phyloP scores from a whole-genome alignment of 2,797 vertebrate species.

The Eleutherodactylus coqui region DNA sequence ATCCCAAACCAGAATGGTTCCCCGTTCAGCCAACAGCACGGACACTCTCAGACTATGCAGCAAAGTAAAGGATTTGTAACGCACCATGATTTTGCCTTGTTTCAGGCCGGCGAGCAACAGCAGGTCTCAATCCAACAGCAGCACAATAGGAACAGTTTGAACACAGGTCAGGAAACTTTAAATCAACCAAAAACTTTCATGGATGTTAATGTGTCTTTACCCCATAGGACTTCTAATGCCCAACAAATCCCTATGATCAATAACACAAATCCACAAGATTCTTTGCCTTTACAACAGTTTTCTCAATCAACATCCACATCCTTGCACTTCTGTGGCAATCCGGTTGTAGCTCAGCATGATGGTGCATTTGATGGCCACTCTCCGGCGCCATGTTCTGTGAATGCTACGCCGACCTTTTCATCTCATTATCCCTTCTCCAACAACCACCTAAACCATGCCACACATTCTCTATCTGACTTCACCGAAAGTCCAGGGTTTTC shows the following conservation, averaged over 20 bases:
- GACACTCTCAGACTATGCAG: slow-evolving; percentile 86
- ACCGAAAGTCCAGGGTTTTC: slow-evolving; percentile 84
- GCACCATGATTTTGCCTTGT: slow-evolving; percentile 90
- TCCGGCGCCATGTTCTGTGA: slow-evolving; percentile 84
- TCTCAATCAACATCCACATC: slow-evolving; percentile 76
- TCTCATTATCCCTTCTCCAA: slow-evolving; percentile 88
- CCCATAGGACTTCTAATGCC: slow-evolving; percentile 75
- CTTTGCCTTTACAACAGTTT: slow-evolving; percentile 81
- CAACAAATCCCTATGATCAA: slow-evolving; percentile 81
- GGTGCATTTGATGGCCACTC: slow-evolving; percentile 77
- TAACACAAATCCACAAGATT: slow-evolving; percentile 77
- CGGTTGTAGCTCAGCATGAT: slow-evolving; percentile 71
- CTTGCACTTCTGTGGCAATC: slow-evolving; percentile 81
- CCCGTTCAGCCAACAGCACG: slow-evolving; percentile 85
- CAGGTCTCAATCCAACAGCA: slow-evolving; percentile 76
- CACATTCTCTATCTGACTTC: slow-evolving; percentile 83
- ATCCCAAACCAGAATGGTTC: slow-evolving; percentile 88
- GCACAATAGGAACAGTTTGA: slow-evolving; percentile 77
- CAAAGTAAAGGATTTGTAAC: slow-evolving; percentile 84
- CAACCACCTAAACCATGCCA: slow-evolving; percentile 80
- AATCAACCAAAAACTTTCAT: slow-evolving; percentile 84
- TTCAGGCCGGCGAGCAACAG: slow-evolving; percentile 83
- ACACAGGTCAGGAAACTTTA: slow-evolving; percentile 77
- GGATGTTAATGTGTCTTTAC: slow-evolving; percentile 78
- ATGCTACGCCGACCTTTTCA: slow-evolving; percentile 80